phyloP scores from a whole-genome alignment of 2,113 vertebrate species.

The Pardalotus punctatus region DNA sequence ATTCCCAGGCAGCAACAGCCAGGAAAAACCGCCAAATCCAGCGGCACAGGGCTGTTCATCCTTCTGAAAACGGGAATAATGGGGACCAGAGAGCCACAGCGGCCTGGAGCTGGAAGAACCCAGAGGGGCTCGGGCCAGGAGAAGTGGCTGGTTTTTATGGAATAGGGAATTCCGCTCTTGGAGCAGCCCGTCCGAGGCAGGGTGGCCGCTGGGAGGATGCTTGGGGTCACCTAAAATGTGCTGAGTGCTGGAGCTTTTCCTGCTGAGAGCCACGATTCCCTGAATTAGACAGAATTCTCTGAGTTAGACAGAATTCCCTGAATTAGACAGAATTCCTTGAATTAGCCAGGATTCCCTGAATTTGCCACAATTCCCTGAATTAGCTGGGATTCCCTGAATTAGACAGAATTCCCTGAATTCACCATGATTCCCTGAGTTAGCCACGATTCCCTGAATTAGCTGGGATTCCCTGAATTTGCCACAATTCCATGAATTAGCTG shows the following conservation, averaged over 20 bases:
- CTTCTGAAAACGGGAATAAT: not conserved
- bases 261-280: too few relatives aligned
- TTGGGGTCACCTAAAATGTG: not conserved
- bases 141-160: not conserved
- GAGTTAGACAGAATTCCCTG: too few relatives aligned
- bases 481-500: too few relatives aligned
- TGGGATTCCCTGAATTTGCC: too few relatives aligned
- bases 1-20: not conserved
- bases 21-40: not conserved
- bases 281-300: too few relatives aligned
- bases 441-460: too few relatives aligned
- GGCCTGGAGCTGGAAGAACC: not conserved
- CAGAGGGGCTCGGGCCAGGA: not conserved
- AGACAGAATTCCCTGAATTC: too few relatives aligned
- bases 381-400: too few relatives aligned
- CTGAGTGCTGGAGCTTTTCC: not conserved
- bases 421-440: too few relatives aligned
- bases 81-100: not conserved
- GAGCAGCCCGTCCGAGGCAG: not conserved
- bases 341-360: too few relatives aligned
- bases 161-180: not conserved
- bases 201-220: not conserved
- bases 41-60: not conserved
- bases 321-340: not conserved
- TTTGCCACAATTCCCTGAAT: rapidly evolving